Conservation (phyloP, 2,888 invertebrate species). For the Dryomyza anilis region DNA sequence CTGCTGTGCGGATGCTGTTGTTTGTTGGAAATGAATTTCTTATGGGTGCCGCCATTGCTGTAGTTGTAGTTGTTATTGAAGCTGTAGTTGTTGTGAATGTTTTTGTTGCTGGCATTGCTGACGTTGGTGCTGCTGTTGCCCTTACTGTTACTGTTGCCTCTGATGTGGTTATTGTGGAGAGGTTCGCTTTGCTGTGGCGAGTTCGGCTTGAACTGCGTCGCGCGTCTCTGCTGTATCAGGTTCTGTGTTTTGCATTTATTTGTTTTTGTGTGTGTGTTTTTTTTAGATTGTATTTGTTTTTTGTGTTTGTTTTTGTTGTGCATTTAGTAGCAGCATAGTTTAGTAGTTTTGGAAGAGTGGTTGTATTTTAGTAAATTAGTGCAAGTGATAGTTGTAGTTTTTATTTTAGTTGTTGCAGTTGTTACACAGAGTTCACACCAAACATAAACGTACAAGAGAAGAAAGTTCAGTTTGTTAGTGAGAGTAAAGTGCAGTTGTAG, state of each 20-base stretch:
- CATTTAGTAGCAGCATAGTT: no score
- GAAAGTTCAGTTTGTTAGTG: slow-evolving; percentile 3
- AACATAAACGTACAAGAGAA: background rate
- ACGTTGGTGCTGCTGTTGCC: slow-evolving; percentile 36
- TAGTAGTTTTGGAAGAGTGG: no score
- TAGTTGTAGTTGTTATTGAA: slow-evolving; percentile 22
- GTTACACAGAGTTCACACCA: slow-evolving; percentile 2
- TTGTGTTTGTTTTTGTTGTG: background rate
- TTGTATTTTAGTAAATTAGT: no score
- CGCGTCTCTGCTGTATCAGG: background rate
- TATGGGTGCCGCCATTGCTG: slow-evolving; percentile 30
- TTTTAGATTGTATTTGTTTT: no score
- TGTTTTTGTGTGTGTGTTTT: slow-evolving; percentile 13
- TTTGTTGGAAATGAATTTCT: slow-evolving; percentile 40
- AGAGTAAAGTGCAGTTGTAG: slow-evolving; percentile 1
- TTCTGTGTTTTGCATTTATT: slow-evolving; percentile 9
- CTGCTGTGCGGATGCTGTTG: slow-evolving; percentile 31
- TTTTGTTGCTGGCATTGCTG: slow-evolving; percentile 27
- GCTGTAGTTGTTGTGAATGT: slow-evolving; percentile 25
- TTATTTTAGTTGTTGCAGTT: slow-evolving; percentile 31
- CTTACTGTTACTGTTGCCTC: background rate
- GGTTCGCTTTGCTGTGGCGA: background rate
- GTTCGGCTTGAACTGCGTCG: no score
- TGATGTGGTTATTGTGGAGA: background rate
- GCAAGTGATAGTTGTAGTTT: slow-evolving; percentile 2